phyloP scores from a whole-genome alignment of 2,888 invertebrate species.

The Alitta virens region DNA sequence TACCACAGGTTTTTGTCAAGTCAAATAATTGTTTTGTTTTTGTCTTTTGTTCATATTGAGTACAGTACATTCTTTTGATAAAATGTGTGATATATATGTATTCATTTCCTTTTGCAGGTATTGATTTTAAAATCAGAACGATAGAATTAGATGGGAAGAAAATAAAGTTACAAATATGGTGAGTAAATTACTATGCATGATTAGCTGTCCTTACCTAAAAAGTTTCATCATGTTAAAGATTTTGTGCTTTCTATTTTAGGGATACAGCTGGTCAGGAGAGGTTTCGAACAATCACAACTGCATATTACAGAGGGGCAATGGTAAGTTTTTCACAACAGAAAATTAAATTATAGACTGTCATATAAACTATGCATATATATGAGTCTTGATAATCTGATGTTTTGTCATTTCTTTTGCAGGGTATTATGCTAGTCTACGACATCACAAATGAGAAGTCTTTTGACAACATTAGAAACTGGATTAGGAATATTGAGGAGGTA shows the following conservation, averaged over 20 bases:
- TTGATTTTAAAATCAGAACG: conserved; percentile 98
- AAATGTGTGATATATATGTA: no score
- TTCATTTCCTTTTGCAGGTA: conserved; percentile 73
- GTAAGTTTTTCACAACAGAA: conserved; percentile 35
- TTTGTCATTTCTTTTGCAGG: conserved; percentile 59
- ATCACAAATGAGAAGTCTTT: conserved; percentile 99
- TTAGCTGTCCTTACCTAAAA: no score
- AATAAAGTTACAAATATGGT: conserved; percentile 97
- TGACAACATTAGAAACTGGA: conserved; percentile 99
- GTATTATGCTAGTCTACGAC: conserved; percentile 98
- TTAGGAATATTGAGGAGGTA: conserved; percentile 92
- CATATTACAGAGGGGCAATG: conserved; percentile 98
- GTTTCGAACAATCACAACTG: conserved; percentile 97
- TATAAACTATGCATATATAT: not conserved
- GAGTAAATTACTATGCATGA: conserved; percentile 56
- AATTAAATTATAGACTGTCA: not conserved
- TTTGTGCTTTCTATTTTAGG: conserved; percentile 60
- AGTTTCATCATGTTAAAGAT: no score
- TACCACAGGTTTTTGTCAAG: no score
- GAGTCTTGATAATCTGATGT: not conserved
- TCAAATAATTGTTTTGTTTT: no score
- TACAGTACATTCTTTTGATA: no score
- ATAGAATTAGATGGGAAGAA: conserved; percentile 93
- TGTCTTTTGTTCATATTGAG: no score
- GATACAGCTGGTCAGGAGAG: conserved; percentile 95